Base-by-base conservation (phyloP, 2,113 vertebrate species). In the Microcebus lehilahytsara region DNA sequence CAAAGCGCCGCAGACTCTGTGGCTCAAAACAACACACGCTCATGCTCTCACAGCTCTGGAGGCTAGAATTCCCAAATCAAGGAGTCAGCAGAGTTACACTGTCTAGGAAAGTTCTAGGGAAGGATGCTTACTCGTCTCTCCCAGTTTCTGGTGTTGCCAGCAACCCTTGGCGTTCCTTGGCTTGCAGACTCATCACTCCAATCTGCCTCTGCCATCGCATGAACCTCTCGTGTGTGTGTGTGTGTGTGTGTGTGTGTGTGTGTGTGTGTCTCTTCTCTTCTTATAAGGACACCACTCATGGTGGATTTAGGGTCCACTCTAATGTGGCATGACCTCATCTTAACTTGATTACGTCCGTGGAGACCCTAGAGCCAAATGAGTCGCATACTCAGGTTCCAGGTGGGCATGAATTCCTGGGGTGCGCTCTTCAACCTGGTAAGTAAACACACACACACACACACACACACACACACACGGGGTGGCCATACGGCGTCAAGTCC, bases 401-500 rank as follows among this genome's bases (percentile, higher is more conserved):
- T n/a, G 46, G 49, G n/a, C 80, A 1, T 17, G 42, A 13, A 51
- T 2, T 17, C 13, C 9, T 9, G 37, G 30, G 37, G 9, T 19
- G 40, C 9, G 1, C 14, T 20, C 3, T 53, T 67, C 60, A 23
- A 4, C n/a, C 37, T 62, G 9, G 30, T 22, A 4, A 27, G 58
- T 6, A 67, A 58, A 10, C 11, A 40, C 40, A 25, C 3, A 12
- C 3, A 12, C 3, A 3, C 0, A 0, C 0, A 37, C 37, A 37
- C 37, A 10, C 11, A 40, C 40, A 25, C 3, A 12, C 3, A 12
- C 3, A 3, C 0, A 0, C 0, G 2, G n/a, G 10, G 3, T 2
- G 49, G 34, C 20, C 11, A 0, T 0, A 2, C 0, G 0, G 34
- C 12, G 6, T 51, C 17, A 6, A 8, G 0, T 0, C 14, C 17